Evolutionary conservation across 2,113 vertebrate genomes (phyloP).

Genomic region (Tenrec ecaudatus): DNA sequence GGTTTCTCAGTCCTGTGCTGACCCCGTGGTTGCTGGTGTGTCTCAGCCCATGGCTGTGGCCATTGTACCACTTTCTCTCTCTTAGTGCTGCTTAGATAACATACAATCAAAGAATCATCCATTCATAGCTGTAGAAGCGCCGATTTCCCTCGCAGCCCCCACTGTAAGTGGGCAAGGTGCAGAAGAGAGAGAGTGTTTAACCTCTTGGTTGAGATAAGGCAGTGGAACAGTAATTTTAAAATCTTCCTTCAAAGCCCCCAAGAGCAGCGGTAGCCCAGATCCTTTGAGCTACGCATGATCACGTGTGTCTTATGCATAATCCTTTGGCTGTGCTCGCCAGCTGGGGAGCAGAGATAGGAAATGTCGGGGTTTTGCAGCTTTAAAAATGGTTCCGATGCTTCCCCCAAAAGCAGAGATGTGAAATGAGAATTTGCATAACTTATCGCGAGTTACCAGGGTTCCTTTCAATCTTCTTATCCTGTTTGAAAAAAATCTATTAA

Average conservation of each 20-base stretch:
- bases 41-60: not conserved
- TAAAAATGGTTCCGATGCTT: conserved; percentile 77
- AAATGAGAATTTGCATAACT: conserved; percentile 89
- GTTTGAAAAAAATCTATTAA: conserved; percentile 87
- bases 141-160: not conserved
- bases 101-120: conserved; percentile 17
- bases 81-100: not conserved
- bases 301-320: conserved; percentile 90
- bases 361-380: conserved; percentile 87
- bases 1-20: not conserved
- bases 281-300: conserved; percentile 76
- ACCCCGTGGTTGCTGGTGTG: not conserved
- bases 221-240: conserved; percentile 74
- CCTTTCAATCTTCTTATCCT: conserved; percentile 86
- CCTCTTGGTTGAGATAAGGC: conserved; percentile 70
- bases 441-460: conserved; percentile 84
- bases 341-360: conserved; percentile 96
- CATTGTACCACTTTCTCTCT: not conserved
- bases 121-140: not conserved
- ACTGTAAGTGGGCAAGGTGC: not conserved
- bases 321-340: conserved; percentile 95
- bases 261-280: conserved; percentile 72
- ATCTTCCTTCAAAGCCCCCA: conserved; percentile 74
- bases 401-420: conserved; percentile 82
- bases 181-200: conserved; percentile 66